Conservation (phyloP, 2,888 invertebrate species). For the Sussaba pulchella region DNA sequence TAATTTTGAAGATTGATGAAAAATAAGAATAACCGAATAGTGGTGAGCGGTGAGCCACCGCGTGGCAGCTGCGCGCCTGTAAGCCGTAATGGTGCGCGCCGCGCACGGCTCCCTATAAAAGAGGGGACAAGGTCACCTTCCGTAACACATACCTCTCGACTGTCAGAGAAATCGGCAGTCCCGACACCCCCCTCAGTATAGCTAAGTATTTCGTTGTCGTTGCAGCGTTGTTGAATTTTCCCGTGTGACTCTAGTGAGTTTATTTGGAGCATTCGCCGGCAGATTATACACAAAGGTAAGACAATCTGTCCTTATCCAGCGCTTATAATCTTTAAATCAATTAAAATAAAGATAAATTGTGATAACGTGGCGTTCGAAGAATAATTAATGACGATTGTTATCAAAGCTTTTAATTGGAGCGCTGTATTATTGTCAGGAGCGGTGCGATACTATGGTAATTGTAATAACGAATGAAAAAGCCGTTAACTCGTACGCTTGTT, state of each 20-base stretch:
- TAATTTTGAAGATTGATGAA: no score
- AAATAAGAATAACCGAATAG: not conserved
- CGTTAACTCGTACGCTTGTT: no score
- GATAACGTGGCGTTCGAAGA: no score
- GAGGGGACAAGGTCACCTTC: conserved; percentile 82
- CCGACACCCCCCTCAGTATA: not conserved
- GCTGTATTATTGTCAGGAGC: not conserved
- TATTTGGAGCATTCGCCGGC: not conserved
- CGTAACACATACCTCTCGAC: conserved; percentile 75
- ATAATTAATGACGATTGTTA: no score
- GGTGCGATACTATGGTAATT: no score
- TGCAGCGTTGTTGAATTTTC: conserved; percentile 11
- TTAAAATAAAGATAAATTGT: no score
- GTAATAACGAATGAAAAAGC: no score
- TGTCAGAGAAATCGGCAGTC: conserved; percentile 75
- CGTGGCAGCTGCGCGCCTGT: conserved; percentile 1
- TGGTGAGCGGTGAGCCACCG: not conserved
- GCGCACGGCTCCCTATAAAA: conserved; percentile 74
- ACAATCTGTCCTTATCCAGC: no score
- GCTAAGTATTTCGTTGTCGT: not conserved
- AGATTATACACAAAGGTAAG: not conserved
- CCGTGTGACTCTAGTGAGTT: not conserved
- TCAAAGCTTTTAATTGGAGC: not conserved
- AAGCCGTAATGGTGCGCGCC: conserved; percentile 44
- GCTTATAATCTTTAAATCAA: no score